These are phyloP conservation scores for Lepus europaeus DNA, from an alignment of 2,113 vertebrate species.

Conservation along the genomic window DNA sequence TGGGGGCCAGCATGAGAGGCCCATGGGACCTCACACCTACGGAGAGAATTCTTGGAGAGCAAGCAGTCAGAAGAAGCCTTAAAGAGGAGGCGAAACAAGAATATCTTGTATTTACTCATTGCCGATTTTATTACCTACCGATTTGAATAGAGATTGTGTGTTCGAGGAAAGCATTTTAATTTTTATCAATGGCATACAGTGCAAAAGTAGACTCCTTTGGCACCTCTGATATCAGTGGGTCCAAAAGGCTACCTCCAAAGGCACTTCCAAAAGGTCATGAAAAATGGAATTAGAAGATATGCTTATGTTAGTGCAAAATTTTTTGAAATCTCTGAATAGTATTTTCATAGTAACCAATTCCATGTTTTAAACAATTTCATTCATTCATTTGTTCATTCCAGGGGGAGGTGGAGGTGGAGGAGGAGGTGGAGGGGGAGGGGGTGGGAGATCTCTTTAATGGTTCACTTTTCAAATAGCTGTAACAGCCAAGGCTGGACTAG, in stretches of 20 bases:
- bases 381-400: no score
- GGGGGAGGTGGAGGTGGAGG: no score
- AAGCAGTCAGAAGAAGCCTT: constrained; percentile 37
- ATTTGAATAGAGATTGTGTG: constrained; percentile 41
- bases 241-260: not conserved
- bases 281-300: no score
- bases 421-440: no score
- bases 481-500: no score
- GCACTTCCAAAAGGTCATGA: no score
- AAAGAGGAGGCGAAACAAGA: constrained; percentile 18
- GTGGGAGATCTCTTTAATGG: no score
- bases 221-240: not conserved
- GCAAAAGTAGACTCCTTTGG: not conserved
- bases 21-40: not conserved
- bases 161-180: constrained; percentile 31
- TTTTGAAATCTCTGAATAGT: no score
- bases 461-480: no score
- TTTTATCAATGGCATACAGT: constrained; percentile 30
- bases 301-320: no score
- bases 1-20: not conserved
- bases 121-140: not conserved
- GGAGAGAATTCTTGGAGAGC: constrained; percentile 45
- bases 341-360: no score
- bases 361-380: no score
- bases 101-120: not conserved